Evolutionary conservation across 2,888 invertebrate genomes (phyloP), one percentile per base, ranked within the genome.

Genomic region (Ennomos fuscantarius): DNA sequence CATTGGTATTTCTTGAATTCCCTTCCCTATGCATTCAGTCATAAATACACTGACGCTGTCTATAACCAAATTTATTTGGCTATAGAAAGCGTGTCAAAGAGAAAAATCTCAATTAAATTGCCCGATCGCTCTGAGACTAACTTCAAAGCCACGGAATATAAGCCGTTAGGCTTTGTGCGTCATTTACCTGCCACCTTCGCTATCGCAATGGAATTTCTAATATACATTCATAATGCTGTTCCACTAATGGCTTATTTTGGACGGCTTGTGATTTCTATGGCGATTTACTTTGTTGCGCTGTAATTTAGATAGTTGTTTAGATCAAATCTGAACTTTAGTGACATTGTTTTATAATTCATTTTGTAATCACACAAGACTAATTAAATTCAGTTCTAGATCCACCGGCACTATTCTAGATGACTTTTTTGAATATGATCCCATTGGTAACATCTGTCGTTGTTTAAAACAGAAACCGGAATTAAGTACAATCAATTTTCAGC

Each of bases 111-210:
- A 43, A 10, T 39, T 0, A 48, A 48, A 41, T 11, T 32, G 8
- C 6, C 35, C 58, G 8, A 10, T 8, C 49, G 44, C 53, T 54
- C 53, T 11, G 10, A 8, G 13, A 34, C 53, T 46, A 40, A 10
- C 54, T 52, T 45, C 47, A 40, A 55, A 66, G 61, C 46, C 50
- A 24, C 24, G 34, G 62, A 63, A 65, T 59, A 65, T 71, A 69
- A 69, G 63, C 69, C 63, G 57, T 50, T 50, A 44, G 63, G 69
- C 77, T 78, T 78, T 78, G 78, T 77, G 60, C 65, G 77, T 77
- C 78, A 72, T 62, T 79, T 79, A 76, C 68, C 75, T 79, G 79
- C 72, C 79, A 74, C 65, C 66, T 62, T 62, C 55, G 54, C 58
- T 58, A 58, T 56, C 62, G 36, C 62, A 54, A 46, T 45, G 68